Evolutionary conservation across 2,888 invertebrate genomes (phyloP), one percentile per base, ranked within the genome.

Genomic region (Parnassius orleans): DNA sequence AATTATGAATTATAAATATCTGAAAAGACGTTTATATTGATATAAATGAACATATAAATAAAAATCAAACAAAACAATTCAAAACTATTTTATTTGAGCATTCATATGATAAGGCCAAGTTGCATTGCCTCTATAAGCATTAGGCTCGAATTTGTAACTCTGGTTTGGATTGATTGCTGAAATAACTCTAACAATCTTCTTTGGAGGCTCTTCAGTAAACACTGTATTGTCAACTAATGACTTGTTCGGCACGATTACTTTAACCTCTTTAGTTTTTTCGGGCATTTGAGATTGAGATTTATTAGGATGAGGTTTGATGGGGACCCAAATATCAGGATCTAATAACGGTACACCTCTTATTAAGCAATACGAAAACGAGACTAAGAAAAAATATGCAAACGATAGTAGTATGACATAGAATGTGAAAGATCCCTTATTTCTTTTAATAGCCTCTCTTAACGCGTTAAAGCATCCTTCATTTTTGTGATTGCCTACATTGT

Each of bases 91-190:
- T 48, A 73, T 66, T 65, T 69, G 71, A 54, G 68, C 64, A 66
- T 73, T 67, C 58, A 69, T 60, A 65, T 60, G 73, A 61, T 69
- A 69, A 44, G 72, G 62, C 53, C 64, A 71, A n/a, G 53, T 65
- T 33, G 68, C 69, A 47, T 67, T 68, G 7, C 66, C 65, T 10
- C 60, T 67, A 53, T 78, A 80, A n/a, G 69, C 63, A 54, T 70
- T 75, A 2, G 86, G 84, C 9, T 80, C 65, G 55, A 83, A 81
- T 64, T 79, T 79, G 63, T 86, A 90, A 2, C 79, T 68, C 67
- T 85, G 84, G 33, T 76, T 80, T 1, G 90, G 90, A 59, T 89
- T 86, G 5, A 73, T 66, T 0, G 86, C 79, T 0, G 90, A 90
- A 2, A 90, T 86, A 0, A 90, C 83, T 64, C 78, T 80, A 3